Evolutionary conservation across 2,888 invertebrate genomes (phyloP), one percentile per base, ranked within the genome.

Genomic region (Galeopsomyia nigrocyanea): DNA sequence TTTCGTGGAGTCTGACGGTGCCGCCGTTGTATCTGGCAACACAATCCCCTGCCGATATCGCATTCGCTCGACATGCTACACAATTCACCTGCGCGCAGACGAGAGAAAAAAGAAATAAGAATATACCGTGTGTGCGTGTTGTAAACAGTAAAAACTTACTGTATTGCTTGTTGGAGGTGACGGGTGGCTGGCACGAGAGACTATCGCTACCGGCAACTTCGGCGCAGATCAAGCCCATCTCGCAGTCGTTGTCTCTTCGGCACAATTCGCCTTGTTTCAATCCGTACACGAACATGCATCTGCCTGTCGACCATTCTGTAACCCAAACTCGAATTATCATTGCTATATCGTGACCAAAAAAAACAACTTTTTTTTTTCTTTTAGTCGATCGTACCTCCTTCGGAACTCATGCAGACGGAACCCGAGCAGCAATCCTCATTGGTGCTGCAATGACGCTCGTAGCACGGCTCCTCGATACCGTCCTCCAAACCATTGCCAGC

Each of bases 401-500:
- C 91, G 56, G 90, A 88, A 81, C 90, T 89, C 49, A 92, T 90
- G 85, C 95, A 96, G 71, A 95, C 90, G 16, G 92, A 91, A 14
- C 93, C 94, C 0, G 93, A 92, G 87, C 95, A 96, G 87, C 95
- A 96, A 82, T 94, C 92, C 19, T 94, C 95, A 82, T 94, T 95
- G 75, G 91, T 90, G 3, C 90, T 89, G 82, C 95, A 96, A 21
- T 90, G 91, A 64, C 90, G 90, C 77, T 92, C 93, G 82, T 93
- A 94, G 86, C 95, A 95, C 26, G 93, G 92, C 58, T 93, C 93
- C 39, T 92, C 92, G 9, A 83, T 85, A 63, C 88, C 88, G 49
- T 86, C 88, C 68, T 89, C 89, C 72, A 87, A 84, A 51, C 88
- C 70, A 19, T 88, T 88, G n/a, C 88, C 88, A 50, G 86, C 87